A percentile compares a stretch with the other conserved stretches of the same genome.
phyloP scores from a whole-genome alignment of 1,140 invertebrate species.

The Drosophila biarmipes region DNA sequence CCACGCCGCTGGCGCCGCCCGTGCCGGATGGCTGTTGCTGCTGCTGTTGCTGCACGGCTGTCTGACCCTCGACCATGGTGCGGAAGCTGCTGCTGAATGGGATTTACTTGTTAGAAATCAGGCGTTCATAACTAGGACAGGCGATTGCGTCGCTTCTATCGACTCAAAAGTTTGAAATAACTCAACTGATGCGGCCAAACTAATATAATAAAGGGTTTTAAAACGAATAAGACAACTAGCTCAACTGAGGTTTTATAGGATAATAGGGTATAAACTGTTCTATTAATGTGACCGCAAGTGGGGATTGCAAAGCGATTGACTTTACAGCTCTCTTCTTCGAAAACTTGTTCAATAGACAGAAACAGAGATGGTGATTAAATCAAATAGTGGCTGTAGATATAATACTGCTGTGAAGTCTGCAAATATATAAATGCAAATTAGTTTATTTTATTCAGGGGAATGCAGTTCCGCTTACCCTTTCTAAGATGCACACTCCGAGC shows the following conservation, averaged over 20 bases:
- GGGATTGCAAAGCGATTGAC: not conserved
- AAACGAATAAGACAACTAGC: not conserved
- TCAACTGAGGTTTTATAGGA: no score
- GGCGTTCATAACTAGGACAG: not conserved
- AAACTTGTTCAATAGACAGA: constrained; percentile 19
- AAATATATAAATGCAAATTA: constrained; percentile 9
- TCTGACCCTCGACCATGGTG: constrained; percentile 75
- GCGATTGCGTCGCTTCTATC: not conserved
- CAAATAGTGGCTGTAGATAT: constrained; percentile 47
- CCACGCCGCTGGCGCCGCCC: constrained; percentile 26
- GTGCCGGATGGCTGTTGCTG: constrained; percentile 44
- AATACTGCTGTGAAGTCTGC: constrained; percentile 70
- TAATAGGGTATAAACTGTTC: not conserved
- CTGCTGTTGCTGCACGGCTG: constrained; percentile 66
- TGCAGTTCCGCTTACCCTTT: constrained; percentile 26
- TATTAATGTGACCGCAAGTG: constrained; percentile 12
- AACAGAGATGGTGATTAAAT: constrained; percentile 20
- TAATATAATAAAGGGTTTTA: not conserved
- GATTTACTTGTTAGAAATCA: not conserved
- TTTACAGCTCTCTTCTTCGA: constrained; percentile 43
- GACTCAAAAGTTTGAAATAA: not conserved
- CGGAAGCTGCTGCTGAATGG: constrained; percentile 25
- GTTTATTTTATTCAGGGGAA: not conserved
- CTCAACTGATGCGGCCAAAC: constrained; percentile 1
- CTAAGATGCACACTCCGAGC: constrained; percentile 26